Evolutionary conservation across 2,797 vertebrate species (phyloP).

Genomic region (Macropus fuliginosus): DNA sequence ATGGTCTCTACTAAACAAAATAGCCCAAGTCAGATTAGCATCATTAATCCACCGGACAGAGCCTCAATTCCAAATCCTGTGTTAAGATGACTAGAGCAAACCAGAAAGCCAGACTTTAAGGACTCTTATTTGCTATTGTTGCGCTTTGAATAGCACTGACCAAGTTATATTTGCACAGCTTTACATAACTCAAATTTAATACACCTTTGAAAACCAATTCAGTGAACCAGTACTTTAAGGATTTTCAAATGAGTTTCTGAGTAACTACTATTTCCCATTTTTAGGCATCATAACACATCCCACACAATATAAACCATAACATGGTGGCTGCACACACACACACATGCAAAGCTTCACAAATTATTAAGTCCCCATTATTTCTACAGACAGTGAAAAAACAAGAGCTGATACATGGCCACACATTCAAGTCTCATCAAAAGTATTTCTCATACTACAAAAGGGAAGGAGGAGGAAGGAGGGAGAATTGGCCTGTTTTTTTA

Average conservation of each 20-base stretch:
- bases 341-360: slow-evolving; percentile 21
- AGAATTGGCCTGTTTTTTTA: too few species aligned
- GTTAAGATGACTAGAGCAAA: background rate
- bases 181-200: background rate
- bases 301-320: background rate
- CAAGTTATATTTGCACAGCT: background rate
- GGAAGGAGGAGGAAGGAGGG: background rate
- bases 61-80: background rate
- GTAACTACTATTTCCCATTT: slow-evolving; percentile 20
- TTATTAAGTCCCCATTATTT: background rate
- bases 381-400: background rate
- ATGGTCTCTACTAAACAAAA: background rate
- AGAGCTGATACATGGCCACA: background rate
- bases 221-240: background rate
- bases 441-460: slow-evolving; percentile 29
- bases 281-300: background rate
- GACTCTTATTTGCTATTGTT: background rate
- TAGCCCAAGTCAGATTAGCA: background rate
- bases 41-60: background rate
- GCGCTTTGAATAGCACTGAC: background rate
- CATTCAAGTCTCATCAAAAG: slow-evolving; percentile 39
- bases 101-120: background rate
- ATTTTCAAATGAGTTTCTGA: background rate
- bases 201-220: background rate
- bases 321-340: background rate